Evolutionary conservation across 2,797 vertebrate species (phyloP), one percentile per base, ranked within the genome.

Genomic region (Danio jaintianensis): DNA sequence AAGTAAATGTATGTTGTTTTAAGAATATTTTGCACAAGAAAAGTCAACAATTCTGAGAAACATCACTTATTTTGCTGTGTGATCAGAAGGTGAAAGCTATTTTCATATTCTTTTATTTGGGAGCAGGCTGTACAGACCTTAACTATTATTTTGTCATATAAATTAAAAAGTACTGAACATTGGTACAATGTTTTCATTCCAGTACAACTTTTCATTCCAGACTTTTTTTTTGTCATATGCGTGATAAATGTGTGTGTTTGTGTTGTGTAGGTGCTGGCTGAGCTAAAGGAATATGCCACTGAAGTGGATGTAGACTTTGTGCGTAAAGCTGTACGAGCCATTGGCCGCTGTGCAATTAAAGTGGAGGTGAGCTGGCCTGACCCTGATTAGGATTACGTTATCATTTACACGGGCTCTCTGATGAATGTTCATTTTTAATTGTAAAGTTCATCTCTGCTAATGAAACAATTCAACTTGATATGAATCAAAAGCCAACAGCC

Each of bases 271-370:
- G 98, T 99, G 67, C 92, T 99, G 88, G 97, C 98, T 0, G 98
- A 99, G 90, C 91, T 99, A 78, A 99, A 98, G 90, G 98, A 99
- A 73, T 99, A 99, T 0, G 97, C 98, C 12, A 99, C 98, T 0
- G 98, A 99, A 84, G 98, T 99, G 83, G 97, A 99, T 0, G 98
- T 99, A 88, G 98, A 99, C 91, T 99, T 99, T 16, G 98, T 99
- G 0, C 94, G 98, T 81, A 98, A 98, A 90, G 98, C 98, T 0
- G 98, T 99, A 77, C 92, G 97, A 62, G 97, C 97, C 86, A 99
- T 99, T 3, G 98, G 98, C 83, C 96, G 97, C 88, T 99, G 98
- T 42, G 98, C 97, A 89, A 99, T 99, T 90, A 99, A 99, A 92
- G 98, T 99, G 77, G 97, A 99, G 96, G 97, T 99, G 85, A 90